Conservation (phyloP, 2,888 invertebrate genomes). For the Caenorhabditis parvicauda region DNA sequence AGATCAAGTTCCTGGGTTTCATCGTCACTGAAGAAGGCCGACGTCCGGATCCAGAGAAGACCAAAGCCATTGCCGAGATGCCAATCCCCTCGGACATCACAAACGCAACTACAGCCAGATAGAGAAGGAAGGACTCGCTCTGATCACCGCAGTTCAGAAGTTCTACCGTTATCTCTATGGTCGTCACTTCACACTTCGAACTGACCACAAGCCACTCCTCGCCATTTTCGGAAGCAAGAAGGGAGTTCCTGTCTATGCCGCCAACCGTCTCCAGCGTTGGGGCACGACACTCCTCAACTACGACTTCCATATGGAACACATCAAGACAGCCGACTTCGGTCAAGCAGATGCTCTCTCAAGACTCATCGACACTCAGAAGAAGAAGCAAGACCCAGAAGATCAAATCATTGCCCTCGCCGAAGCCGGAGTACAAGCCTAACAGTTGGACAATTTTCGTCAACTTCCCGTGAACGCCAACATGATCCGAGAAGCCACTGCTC, state of each 20-base stretch:
- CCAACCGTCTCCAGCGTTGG: conserved; percentile 55
- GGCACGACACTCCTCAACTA: conserved; percentile 58
- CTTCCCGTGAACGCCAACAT: conserved; percentile 7
- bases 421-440: background rate
- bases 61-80: conserved; percentile 20
- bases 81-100: conserved; percentile 9
- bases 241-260: conserved; percentile 49
- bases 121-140: conserved; percentile 41
- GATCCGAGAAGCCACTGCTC: background rate
- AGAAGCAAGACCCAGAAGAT: conserved; percentile 16
- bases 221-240: conserved; percentile 37
- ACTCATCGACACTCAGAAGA: conserved; percentile 14
- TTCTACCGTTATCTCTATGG: conserved; percentile 64
- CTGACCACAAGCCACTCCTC: conserved; percentile 61
- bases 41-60: conserved; percentile 23
- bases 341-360: conserved; percentile 62
- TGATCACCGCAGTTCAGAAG: conserved; percentile 63
- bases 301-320: conserved; percentile 57
- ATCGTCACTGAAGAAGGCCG: conserved; percentile 22
- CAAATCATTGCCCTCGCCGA: conserved; percentile 12
- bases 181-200: conserved; percentile 61
- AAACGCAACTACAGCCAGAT: conserved; percentile 40
- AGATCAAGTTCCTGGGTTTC: conserved; percentile 33
- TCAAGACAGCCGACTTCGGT: conserved; percentile 48
- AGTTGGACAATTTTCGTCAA: background rate